Evolutionary conservation across 2,113 vertebrate species (phyloP).

Genomic region (Brevimyrus niger): DNA sequence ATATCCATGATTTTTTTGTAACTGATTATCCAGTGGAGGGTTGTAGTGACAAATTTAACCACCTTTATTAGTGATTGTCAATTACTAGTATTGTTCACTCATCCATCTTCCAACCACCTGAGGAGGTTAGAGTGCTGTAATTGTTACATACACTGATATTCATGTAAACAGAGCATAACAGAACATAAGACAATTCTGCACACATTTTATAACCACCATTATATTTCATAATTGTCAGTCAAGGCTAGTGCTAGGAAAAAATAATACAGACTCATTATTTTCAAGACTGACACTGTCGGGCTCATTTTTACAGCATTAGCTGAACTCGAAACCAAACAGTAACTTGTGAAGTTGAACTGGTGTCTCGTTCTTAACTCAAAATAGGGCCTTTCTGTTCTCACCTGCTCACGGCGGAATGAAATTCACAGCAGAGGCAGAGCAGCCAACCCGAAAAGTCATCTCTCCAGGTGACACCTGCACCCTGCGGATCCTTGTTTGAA

Average conservation of each 20-base stretch:
- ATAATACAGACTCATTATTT: neutral
- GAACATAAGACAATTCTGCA: neutral
- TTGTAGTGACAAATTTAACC: neutral
- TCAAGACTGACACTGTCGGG: neutral
- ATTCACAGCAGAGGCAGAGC: neutral
- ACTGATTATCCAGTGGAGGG: neutral
- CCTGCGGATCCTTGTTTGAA: neutral
- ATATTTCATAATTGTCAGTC: neutral
- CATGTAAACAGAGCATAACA: neutral
- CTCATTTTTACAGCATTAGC: neutral
- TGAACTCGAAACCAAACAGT: neutral
- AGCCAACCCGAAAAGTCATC: neutral
- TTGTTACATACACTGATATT: neutral
- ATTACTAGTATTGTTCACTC: neutral
- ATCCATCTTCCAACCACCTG: neutral
- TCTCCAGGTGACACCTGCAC: neutral
- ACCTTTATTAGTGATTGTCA: neutral
- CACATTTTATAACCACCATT: neutral
- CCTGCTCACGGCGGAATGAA: neutral
- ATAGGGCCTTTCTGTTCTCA: neutral
- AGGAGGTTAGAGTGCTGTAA: neutral
- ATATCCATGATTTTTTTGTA: neutral
- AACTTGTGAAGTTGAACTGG: neutral
- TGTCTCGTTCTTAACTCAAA: neutral
- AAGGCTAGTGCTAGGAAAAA: neutral